These are phyloP conservation scores for Apocrypta bakeri DNA, from an alignment of 1,140 invertebrate species.

Conservation along the genomic window DNA sequence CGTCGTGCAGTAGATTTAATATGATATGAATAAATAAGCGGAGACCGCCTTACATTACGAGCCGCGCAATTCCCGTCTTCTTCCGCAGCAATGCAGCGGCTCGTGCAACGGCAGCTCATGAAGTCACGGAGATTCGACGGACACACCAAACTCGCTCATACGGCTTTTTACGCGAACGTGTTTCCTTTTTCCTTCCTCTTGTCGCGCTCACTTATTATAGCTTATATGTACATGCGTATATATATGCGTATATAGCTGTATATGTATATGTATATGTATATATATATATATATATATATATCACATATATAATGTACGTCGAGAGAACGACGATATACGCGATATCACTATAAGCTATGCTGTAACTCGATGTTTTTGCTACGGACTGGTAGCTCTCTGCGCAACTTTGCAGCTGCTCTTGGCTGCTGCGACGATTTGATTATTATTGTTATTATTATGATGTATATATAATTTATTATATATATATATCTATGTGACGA, in stretches of 20 bases:
- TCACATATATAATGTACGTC: no score
- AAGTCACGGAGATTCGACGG: not conserved
- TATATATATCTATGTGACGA: no score
- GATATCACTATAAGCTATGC: not conserved
- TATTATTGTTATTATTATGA: not conserved
- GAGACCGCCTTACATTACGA: conserved; percentile 34
- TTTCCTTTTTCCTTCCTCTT: not conserved
- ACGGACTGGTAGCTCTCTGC: not conserved
- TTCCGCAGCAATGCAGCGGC: not conserved
- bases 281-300: no score
- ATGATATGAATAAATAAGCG: not conserved
- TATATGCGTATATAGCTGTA: no score
- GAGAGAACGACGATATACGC: not conserved
- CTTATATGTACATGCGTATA: no score
- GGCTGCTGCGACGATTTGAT: no score
- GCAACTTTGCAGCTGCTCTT: not conserved
- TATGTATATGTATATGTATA: no score
- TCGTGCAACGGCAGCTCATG: not conserved
- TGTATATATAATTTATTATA: no score
- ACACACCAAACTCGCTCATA: no score
- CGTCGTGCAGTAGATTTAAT: not conserved
- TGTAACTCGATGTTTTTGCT: not conserved
- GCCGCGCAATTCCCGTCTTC: not conserved
- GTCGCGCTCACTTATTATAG: no score
- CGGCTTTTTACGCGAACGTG: not conserved